Evolutionary conservation across 2,113 vertebrate genomes (phyloP), one percentile per base, ranked within the genome.

Genomic region (Podocnemis expansa): DNA sequence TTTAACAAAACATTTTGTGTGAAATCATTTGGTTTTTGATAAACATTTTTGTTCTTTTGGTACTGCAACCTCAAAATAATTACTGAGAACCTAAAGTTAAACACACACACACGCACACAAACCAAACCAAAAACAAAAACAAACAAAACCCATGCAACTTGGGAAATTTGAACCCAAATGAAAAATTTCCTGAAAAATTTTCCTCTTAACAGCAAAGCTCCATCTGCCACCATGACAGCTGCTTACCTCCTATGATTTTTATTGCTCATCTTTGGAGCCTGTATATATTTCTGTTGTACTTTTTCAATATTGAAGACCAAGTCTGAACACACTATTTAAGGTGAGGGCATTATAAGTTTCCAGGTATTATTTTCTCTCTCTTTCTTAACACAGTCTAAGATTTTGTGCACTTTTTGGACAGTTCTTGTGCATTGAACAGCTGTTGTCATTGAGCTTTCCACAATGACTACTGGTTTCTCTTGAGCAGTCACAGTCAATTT

Each of bases 401-500:
- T 84, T 85, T 52, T 85, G 22, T 89, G 92, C 86, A 58, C 67
- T 87, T 84, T 96, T 85, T 81, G 85, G 83, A 79, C 87, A 89
- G 78, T 58, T 85, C 55, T 82, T 84, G 56, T 85, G 82, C 70
- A 55, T 29, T 63, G 73, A 80, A 83, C 87, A 93, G 78, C 91
- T 80, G 79, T 51, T 96, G 88, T 87, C 81, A n/a, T 58, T 6
- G 4, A 63, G 54, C 92, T 93, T 95, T 91, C 63, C 88, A 89
- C 63, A 63, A 51, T 0, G 3, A 78, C 1, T 34, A 94, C 70
- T 82, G 90, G 89, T 83, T 95, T 96, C 87, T 80, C 75, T 51
- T 60, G 91, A 89, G 89, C 88, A 89, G 81, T 92, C 96, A 78
- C 63, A 95, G 89, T 82, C 88, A 76, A 91, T 95, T 96, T 90